Evolutionary conservation across 2,888 invertebrate genomes (phyloP).

Genomic region (Nemotelus pantherinus): DNA sequence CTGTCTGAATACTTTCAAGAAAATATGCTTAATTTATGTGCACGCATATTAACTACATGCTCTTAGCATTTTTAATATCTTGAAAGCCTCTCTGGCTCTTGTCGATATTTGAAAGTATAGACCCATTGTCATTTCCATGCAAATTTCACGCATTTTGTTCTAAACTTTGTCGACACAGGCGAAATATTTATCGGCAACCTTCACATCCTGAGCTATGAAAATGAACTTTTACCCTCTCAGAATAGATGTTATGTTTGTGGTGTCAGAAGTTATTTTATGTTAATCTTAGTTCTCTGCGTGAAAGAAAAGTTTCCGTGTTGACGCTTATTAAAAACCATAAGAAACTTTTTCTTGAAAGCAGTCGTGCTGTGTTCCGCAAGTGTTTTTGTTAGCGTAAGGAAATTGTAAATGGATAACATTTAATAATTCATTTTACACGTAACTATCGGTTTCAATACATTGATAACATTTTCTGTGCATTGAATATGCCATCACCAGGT

Average conservation of each 20-base stretch:
- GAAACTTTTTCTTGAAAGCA: not conserved
- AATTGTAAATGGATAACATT: too few relatives aligned
- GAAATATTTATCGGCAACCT: conserved; percentile 23
- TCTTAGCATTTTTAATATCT: not conserved
- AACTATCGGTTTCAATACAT: too few relatives aligned
- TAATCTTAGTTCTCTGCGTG: conserved; percentile 38
- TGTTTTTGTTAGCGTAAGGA: not conserved
- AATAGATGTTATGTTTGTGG: conserved; percentile 7
- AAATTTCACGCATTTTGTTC: conserved; percentile 16
- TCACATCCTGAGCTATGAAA: not conserved
- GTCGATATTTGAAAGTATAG: conserved; percentile 17
- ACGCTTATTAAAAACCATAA: conserved; percentile 3
- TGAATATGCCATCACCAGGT: too few relatives aligned
- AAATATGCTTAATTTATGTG: too few relatives aligned
- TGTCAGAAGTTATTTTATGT: conserved; percentile 41
- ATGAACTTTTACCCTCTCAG: not conserved
- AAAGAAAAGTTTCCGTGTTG: conserved; percentile 28
- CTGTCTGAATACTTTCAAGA: too few relatives aligned
- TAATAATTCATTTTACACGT: not conserved
- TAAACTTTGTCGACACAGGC: conserved; percentile 12
- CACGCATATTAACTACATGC: too few relatives aligned
- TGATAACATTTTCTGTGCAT: too few relatives aligned
- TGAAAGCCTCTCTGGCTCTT: not conserved
- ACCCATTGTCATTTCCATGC: conserved; percentile 19
- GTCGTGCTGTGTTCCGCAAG: not conserved